Conservation (phyloP, 2,797 vertebrate genomes). For the Sandelia bainsii region DNA sequence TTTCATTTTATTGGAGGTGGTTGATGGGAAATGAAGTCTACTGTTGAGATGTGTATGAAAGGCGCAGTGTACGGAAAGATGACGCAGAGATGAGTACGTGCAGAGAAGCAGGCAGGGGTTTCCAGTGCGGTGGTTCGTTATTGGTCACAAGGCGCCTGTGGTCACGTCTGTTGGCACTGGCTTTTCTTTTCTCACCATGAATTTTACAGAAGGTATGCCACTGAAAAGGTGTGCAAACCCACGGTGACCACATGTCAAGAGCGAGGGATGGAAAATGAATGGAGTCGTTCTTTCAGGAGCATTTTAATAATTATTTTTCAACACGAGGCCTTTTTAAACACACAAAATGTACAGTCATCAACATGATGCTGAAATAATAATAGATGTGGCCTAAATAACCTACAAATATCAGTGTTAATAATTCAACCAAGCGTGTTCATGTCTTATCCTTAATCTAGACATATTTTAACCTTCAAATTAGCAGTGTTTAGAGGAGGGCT, state of each 20-base stretch:
- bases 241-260: neutral
- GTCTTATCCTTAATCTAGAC: too few relatives aligned
- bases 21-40: conserved; percentile 19
- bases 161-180: conserved; percentile 53
- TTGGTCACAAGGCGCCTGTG: conserved; percentile 56
- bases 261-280: neutral
- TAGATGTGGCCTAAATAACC: too few relatives aligned
- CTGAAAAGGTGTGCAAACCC: too few relatives aligned
- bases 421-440: too few relatives aligned
- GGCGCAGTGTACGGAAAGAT: conserved; percentile 39
- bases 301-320: neutral
- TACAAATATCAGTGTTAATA: too few relatives aligned
- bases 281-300: neutral
- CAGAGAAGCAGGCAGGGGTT: conserved; percentile 68
- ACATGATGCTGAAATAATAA: neutral
- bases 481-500: too few relatives aligned
- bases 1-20: neutral
- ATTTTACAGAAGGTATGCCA: neutral
- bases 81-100: conserved; percentile 83
- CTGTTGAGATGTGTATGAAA: neutral
- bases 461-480: too few relatives aligned
- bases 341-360: neutral
- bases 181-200: neutral
- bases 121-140: conserved; percentile 50
- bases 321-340: too few relatives aligned